phyloP scores from a whole-genome alignment of 2,113 vertebrate genomes.

The Chamaetylas fuelleborni region DNA sequence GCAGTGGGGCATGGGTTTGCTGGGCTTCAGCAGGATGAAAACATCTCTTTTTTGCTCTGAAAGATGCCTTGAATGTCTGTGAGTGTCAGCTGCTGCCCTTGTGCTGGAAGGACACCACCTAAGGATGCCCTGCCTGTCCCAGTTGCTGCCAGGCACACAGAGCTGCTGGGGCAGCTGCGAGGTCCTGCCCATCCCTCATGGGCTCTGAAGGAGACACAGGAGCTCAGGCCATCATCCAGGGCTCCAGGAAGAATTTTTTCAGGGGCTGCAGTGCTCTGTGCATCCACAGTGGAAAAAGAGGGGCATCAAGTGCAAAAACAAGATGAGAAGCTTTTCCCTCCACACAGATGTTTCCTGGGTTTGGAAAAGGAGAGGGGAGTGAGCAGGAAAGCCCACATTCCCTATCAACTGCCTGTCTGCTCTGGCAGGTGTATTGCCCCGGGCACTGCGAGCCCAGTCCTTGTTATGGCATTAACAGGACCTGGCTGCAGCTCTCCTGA shows the following conservation, averaged over 20 bases:
- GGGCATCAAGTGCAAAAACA: background rate
- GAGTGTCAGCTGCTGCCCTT: background rate
- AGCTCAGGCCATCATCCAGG: background rate
- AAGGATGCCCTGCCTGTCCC: rapidly evolving
- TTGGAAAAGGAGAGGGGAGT: background rate
- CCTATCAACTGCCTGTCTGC: background rate
- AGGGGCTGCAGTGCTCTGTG: background rate
- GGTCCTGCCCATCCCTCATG: rapidly evolving
- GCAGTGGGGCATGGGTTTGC: background rate
- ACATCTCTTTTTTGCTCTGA: background rate
- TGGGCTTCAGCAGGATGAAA: background rate
- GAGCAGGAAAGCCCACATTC: background rate
- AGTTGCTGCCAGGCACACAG: rapidly evolving
- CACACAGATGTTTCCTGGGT: background rate
- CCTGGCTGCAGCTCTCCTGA: background rate
- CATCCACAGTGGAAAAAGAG: background rate
- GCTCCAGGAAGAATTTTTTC: background rate
- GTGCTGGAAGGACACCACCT: rapidly evolving
- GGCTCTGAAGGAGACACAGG: background rate
- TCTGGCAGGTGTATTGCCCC: background rate
- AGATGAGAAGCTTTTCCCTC: background rate
- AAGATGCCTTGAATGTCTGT: background rate
- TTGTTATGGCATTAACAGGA: background rate
- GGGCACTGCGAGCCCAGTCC: background rate
- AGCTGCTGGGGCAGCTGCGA: background rate